A percentile compares a stretch with the other conserved stretches of the same genome.
These are phyloP conservation scores for Halcyon malimbica DNA, from an alignment of 2,113 vertebrate genomes.

Conservation along the genomic window DNA sequence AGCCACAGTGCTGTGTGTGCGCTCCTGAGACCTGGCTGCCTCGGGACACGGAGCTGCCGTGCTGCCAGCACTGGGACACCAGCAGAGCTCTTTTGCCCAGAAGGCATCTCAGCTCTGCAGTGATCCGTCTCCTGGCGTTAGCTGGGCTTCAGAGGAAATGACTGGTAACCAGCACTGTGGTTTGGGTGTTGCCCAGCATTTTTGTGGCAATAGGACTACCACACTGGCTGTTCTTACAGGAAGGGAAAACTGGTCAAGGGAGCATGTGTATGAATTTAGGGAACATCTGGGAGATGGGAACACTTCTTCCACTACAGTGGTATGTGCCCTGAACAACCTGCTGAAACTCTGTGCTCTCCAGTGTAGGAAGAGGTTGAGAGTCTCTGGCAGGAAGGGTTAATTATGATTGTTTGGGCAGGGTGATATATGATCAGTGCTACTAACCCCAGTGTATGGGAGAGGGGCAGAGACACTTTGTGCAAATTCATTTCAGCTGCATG, in stretches of 20 bases:
- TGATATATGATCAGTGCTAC: not conserved
- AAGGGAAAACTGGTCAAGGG: not conserved
- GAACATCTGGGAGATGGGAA: not conserved
- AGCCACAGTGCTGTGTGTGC: fast-evolving
- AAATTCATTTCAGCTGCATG: not conserved
- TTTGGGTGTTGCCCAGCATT: not conserved
- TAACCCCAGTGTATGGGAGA: not conserved
- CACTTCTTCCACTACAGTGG: not conserved
- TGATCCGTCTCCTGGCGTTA: fast-evolving
- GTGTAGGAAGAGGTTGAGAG: not conserved
- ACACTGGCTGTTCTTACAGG: not conserved
- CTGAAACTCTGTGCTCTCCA: not conserved
- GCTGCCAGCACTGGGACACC: not conserved
- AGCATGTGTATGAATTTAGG: fast-evolving
- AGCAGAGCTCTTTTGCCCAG: not conserved
- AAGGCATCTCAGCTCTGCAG: fast-evolving
- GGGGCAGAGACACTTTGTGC: not conserved
- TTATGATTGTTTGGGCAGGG: not conserved
- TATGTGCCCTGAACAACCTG: not conserved
- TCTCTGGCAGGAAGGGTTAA: not conserved
- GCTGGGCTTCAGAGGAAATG: not conserved
- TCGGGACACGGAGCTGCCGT: fast-evolving
- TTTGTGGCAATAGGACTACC: not conserved
- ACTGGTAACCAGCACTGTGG: fast-evolving
- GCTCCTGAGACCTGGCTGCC: not conserved